phyloP scores from a whole-genome alignment of 2,888 invertebrate species.

The Netelia fuscicornis region DNA sequence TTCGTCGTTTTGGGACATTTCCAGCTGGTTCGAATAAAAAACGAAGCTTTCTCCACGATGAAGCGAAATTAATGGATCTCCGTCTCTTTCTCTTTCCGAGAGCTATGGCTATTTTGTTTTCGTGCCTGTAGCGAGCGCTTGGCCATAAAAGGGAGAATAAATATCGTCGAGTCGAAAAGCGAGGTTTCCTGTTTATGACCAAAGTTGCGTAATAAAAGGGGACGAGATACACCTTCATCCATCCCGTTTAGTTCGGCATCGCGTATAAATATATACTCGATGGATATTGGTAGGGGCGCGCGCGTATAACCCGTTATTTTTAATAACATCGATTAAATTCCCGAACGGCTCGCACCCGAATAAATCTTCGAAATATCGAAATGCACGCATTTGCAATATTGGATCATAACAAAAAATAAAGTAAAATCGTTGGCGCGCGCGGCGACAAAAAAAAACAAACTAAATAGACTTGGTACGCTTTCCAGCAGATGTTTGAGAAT shows the following conservation, averaged over 20 bases:
- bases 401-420: background rate
- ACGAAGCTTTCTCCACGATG: conserved; percentile 7
- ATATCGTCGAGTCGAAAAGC: conserved; percentile 72
- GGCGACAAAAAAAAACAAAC: conserved; percentile 1
- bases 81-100: no score
- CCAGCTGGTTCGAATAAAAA: conserved; percentile 25
- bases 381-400: background rate
- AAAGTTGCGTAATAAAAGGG: conserved; percentile 75
- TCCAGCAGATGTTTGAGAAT: conserved; percentile 44
- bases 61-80: no score
- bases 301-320: background rate
- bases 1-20: conserved; percentile 3
- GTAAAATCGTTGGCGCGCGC: background rate
- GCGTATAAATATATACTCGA: background rate
- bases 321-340: background rate
- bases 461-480: background rate
- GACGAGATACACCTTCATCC: conserved; percentile 53
- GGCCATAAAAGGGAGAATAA: conserved; percentile 72
- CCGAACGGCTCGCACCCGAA: background rate
- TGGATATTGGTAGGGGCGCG: background rate
- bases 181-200: conserved; percentile 71
- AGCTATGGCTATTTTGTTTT: background rate
- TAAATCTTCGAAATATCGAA: background rate
- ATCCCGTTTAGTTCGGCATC: conserved; percentile 4
- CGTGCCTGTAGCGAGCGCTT: background rate